Conservation (phyloP, 2,888 invertebrate species). For the Parasteatoda lunata region DNA sequence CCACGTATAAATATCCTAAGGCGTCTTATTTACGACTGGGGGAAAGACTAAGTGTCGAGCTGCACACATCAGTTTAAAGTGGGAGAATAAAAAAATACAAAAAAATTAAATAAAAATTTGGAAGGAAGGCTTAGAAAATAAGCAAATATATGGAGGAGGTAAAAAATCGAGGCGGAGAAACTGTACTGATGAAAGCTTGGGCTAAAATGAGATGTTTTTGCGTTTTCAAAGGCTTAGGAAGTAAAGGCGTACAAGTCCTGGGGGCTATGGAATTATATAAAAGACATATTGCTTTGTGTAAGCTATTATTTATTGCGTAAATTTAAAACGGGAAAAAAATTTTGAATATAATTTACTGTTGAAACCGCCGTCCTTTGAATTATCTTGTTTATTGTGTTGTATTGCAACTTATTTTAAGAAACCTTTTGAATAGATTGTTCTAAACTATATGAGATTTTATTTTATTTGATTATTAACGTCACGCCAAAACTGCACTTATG, state of each 20-base stretch:
- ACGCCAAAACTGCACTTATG: too few relatives aligned
- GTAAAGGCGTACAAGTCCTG: constrained; percentile 1
- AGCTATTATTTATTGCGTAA: too few relatives aligned
- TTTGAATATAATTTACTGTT: too few relatives aligned
- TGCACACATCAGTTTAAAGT: background rate
- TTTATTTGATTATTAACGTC: too few relatives aligned
- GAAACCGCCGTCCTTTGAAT: too few relatives aligned
- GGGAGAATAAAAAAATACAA: constrained; percentile 14
- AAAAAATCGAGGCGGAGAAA: constrained; percentile 1
- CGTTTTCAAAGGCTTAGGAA: background rate
- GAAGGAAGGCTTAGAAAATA: constrained; percentile 21
- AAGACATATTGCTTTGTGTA: too few relatives aligned
- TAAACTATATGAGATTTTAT: too few relatives aligned
- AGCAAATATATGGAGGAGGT: constrained; percentile 34
- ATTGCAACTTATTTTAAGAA: too few relatives aligned
- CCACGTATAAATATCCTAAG: constrained; percentile 31
- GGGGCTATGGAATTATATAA: too few relatives aligned
- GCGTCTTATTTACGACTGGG: constrained; percentile 61
- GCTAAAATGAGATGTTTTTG: background rate
- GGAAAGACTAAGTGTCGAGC: constrained; percentile 25
- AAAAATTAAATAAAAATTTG: constrained; percentile 48
- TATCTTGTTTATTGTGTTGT: too few relatives aligned
- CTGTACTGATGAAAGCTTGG: constrained; percentile 4
- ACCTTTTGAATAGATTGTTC: too few relatives aligned
- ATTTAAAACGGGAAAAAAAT: too few relatives aligned